Conservation (phyloP, 2,113 vertebrate genomes). For the Mesitornis unicolor region DNA sequence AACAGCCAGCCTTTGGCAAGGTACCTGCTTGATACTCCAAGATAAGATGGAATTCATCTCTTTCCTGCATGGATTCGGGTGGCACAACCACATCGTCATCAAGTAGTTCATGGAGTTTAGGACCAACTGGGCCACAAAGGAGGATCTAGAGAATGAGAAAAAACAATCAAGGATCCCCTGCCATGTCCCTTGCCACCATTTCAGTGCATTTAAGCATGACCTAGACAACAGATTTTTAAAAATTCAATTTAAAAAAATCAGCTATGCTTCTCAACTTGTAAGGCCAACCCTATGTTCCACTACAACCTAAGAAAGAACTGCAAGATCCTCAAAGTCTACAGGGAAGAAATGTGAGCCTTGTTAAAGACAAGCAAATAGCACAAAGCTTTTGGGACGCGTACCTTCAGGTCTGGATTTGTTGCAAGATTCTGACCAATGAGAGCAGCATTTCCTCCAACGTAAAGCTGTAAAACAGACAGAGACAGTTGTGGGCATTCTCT, state of each 20-base stretch:
- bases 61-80: slow-evolving; percentile 89
- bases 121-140: slow-evolving; percentile 92
- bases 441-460: slow-evolving; percentile 96
- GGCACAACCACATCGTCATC: slow-evolving; percentile 92
- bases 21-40: slow-evolving; percentile 95
- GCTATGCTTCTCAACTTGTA: neutral
- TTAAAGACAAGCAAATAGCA: neutral
- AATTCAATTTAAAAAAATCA: neutral
- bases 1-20: neutral
- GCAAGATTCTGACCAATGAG: slow-evolving; percentile 96
- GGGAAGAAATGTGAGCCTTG: neutral
- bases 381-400: slow-evolving; percentile 26
- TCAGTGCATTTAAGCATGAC: neutral
- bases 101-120: slow-evolving; percentile 93
- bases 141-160: slow-evolving; percentile 79
- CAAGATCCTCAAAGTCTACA: neutral
- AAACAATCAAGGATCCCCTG: neutral
- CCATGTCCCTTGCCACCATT: neutral
- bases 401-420: slow-evolving; percentile 84
- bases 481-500: neutral
- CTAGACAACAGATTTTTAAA: neutral
- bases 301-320: neutral
- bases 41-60: slow-evolving; percentile 94
- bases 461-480: slow-evolving; percentile 80
- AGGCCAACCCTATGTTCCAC: neutral